Base-by-base conservation (phyloP, 2,888 invertebrate genomes). In the Hirtodrosophila alboralis region DNA sequence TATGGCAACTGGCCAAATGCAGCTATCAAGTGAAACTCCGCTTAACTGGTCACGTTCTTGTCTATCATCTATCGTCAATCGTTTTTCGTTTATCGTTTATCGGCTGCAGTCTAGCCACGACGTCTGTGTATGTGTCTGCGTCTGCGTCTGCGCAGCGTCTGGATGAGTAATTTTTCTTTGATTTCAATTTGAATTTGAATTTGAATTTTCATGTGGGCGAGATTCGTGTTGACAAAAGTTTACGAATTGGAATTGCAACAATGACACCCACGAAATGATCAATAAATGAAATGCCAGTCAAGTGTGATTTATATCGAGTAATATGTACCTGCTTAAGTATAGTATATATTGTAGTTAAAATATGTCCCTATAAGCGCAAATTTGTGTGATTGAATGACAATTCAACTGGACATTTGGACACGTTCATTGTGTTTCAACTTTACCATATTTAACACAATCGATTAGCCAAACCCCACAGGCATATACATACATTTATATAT, bases 1-100 rank as follows among this genome's bases (percentile, higher is more conserved):
- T 53, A 56, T 56, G 84, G 81, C 81, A 65, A 49, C 49, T 58
- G 61, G 67, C 76, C 76, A 83, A 81, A 81, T 77, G 78, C 61
- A 65, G 65, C 40, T 54, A 53, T 59, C 67, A 43, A 65, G 69
- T 66, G 38, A 58, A 10, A 10, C 21, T 47, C 3, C 18, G 18
- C 18, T 18, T 18, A 5, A 60, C 59, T 43, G 34, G 33, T 61
- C 62, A 63, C 62, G 62, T 47, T 63, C 16, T 34, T 3, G 38
- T 18, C 9, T 14, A 54, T 37, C 58, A 27, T 10, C 26, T 52
- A 40, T 44, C 58, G 49, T 10, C 43, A 13, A 26, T 10, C 12
- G 52, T n/a, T n/a, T n/a, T n/a, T n/a, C n/a, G 61, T 23, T 12
- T 64, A 64, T 64, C 65, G 45, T 27, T 18, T 48, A 40, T 31